Percentiles rank a stretch among this genome's conserved stretches.
Conservation (phyloP, 1,140 invertebrate species). For the Physella acuta region DNA sequence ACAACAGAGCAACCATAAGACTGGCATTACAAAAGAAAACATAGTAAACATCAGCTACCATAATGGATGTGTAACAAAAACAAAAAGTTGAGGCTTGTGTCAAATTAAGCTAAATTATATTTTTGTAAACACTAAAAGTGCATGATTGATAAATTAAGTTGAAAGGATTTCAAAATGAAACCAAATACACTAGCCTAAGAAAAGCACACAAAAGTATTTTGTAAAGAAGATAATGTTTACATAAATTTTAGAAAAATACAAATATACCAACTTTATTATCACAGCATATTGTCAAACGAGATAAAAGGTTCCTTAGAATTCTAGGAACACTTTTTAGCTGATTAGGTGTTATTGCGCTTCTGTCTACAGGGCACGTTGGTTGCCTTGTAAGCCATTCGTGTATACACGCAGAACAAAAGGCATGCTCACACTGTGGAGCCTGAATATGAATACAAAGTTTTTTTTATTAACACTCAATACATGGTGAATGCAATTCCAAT, state of each 20-base stretch:
- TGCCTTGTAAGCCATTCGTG: conserved; percentile 91
- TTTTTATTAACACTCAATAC: background rate
- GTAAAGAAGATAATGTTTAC: too few relatives aligned
- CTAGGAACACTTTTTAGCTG: conserved; percentile 87
- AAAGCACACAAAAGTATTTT: too few relatives aligned
- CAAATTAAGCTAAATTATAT: too few relatives aligned
- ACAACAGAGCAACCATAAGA: conserved; percentile 80
- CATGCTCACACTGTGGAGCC: conserved; percentile 93
- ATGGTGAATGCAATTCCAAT: background rate
- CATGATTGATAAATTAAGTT: too few relatives aligned
- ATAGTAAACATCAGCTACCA: background rate
- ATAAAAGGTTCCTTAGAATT: conserved; percentile 86
- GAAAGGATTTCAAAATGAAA: too few relatives aligned
- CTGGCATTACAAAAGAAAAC: background rate
- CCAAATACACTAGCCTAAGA: too few relatives aligned
- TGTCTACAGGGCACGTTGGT: conserved; percentile 89
- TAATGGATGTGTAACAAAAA: background rate
- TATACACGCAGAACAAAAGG: conserved; percentile 90
- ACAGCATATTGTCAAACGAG: conserved; percentile 84
- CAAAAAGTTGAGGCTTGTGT: background rate
- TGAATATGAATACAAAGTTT: conserved; percentile 59
- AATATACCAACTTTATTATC: conserved; percentile 82
- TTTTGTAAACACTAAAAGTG: too few relatives aligned
- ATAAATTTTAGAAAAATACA: too few relatives aligned
- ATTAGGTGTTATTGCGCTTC: conserved; percentile 80